These are phyloP conservation scores for Dendrolimus pini DNA, from an alignment of 2,888 invertebrate genomes.

Conservation along the genomic window DNA sequence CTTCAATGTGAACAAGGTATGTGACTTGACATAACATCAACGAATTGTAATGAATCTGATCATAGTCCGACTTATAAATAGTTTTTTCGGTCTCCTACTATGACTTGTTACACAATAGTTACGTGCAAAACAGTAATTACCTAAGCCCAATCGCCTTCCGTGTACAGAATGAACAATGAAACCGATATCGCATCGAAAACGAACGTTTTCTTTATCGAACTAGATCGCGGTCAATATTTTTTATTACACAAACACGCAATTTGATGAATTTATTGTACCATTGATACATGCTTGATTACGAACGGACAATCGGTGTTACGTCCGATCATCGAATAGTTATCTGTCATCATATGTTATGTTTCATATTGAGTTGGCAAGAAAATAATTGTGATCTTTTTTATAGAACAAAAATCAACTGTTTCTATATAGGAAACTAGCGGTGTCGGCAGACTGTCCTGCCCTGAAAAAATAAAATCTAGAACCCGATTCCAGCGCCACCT, in stretches of 20 bases:
- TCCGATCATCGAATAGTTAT: background rate
- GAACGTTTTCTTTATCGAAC: constrained; percentile 40
- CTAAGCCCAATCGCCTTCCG: constrained; percentile 52
- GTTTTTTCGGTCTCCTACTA: constrained; percentile 31
- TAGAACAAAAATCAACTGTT: no score
- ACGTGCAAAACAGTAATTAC: constrained; percentile 63
- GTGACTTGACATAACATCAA: background rate
- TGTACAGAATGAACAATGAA: constrained; percentile 61
- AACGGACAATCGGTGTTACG: constrained; percentile 3
- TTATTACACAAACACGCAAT: constrained; percentile 57
- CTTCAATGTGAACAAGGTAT: background rate
- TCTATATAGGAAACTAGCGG: no score
- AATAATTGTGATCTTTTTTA: no score
- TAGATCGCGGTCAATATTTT: constrained; percentile 64
- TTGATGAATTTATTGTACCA: constrained; percentile 37
- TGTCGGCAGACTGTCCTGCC: no score
- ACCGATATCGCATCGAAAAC: constrained; percentile 59
- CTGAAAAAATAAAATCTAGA: no score
- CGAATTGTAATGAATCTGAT: constrained; percentile 18
- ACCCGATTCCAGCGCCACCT: no score
- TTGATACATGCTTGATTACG: constrained; percentile 18
- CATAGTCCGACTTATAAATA: constrained; percentile 25
- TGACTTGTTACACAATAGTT: constrained; percentile 58
- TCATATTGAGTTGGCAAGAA: no score
- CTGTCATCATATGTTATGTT: no score